These are phyloP conservation scores for Trileptium ribeirensis DNA, from an alignment of 2,888 invertebrate species.

Conservation along the genomic window DNA sequence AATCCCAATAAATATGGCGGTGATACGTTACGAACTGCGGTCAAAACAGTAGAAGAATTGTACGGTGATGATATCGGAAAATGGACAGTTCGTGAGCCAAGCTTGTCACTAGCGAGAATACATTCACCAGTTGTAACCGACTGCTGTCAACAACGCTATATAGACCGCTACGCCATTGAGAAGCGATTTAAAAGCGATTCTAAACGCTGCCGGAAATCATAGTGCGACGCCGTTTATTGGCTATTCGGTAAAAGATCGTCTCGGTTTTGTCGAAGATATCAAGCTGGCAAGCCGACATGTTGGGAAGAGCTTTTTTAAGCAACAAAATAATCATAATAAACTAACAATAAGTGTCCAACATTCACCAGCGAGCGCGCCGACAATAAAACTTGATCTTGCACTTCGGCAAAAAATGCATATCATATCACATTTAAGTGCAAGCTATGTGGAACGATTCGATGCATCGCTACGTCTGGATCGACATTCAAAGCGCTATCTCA, in stretches of 20 bases:
- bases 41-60: neutral
- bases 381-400: neutral
- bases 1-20: neutral
- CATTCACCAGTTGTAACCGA: neutral
- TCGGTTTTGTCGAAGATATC: neutral
- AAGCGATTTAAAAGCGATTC: neutral
- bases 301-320: no score
- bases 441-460: neutral
- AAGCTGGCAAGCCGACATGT: neutral
- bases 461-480: constrained; percentile 11
- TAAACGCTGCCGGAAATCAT: neutral
- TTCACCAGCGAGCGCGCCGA: constrained; percentile 3
- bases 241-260: neutral
- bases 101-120: neutral
- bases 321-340: neutral
- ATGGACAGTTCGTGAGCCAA: neutral
- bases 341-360: neutral
- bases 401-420: neutral
- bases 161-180: neutral
- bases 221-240: neutral
- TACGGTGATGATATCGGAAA: no score
- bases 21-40: neutral
- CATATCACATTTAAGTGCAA: neutral
- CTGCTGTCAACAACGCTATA: neutral
- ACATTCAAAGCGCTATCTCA: constrained; percentile 7